These are phyloP conservation scores for Ctena decussata DNA, from an alignment of 2,888 invertebrate species.

Conservation along the genomic window DNA sequence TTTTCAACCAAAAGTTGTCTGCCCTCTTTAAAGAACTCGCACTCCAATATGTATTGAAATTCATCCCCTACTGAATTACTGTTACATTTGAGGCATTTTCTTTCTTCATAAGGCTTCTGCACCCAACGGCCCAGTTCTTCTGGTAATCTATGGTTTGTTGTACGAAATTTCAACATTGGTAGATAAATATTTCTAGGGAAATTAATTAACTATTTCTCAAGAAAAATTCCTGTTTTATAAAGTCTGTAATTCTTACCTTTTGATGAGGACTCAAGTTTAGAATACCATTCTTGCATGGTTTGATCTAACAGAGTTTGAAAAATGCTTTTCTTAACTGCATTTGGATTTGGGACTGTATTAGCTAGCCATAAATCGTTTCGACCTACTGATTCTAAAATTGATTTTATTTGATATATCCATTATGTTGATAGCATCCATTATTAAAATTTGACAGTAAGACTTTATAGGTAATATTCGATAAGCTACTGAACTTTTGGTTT, in stretches of 20 bases:
- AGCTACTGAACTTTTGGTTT: too few relatives aligned
- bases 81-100: constrained; percentile 2
- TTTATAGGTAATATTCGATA: too few relatives aligned
- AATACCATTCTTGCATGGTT: background rate
- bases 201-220: background rate
- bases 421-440: too few relatives aligned
- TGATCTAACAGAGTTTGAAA: background rate
- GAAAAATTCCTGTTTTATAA: background rate
- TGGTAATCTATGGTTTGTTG: background rate
- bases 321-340: too few relatives aligned
- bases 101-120: background rate
- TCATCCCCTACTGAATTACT: background rate
- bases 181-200: background rate
- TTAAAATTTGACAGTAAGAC: too few relatives aligned
- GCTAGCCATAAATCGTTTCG: too few relatives aligned
- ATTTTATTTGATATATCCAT: too few relatives aligned
- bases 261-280: background rate
- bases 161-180: background rate
- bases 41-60: background rate
- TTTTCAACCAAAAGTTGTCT: background rate
- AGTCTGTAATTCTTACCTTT: background rate
- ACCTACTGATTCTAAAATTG: too few relatives aligned
- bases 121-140: background rate
- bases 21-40: background rate
- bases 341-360: too few relatives aligned